These are phyloP conservation scores for Polietes domitor DNA, from an alignment of 2,888 invertebrate species.

Conservation along the genomic window DNA sequence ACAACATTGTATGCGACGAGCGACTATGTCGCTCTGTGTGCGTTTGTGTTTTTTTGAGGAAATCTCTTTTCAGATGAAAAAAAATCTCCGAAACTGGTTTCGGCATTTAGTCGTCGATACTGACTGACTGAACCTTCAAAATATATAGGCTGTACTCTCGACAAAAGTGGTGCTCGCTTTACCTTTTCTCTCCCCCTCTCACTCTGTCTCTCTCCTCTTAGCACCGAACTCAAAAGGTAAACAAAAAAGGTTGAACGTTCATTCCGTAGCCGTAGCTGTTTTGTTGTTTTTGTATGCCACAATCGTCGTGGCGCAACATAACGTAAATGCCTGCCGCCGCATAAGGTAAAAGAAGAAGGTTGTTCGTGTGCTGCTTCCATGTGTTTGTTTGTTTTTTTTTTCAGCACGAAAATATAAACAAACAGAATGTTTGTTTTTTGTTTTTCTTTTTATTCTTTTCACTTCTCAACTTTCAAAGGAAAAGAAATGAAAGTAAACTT, in stretches of 20 bases:
- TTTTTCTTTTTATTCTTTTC: not conserved
- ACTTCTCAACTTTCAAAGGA: no score
- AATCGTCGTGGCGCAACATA: not conserved
- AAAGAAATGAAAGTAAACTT: no score
- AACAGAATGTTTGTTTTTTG: not conserved
- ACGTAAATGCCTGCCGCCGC: not conserved
- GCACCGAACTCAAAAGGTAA: constrained; percentile 11
- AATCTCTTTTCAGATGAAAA: constrained; percentile 28
- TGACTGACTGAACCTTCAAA: constrained; percentile 41
- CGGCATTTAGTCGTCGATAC: constrained; percentile 37
- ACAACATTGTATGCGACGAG: constrained; percentile 28
- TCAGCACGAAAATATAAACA: not conserved
- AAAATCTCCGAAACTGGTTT: constrained; percentile 55
- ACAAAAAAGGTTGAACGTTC: not conserved
- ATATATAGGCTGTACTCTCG: constrained; percentile 56
- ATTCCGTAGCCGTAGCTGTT: no score
- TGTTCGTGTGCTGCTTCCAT: not conserved
- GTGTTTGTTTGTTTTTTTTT: not conserved
- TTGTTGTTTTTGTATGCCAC: not conserved
- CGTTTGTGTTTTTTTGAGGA: constrained; percentile 38
- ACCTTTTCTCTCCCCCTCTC: no score
- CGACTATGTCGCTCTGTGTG: not conserved
- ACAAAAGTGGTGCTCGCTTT: constrained; percentile 2
- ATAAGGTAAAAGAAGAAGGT: not conserved
- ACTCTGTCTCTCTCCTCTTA: not conserved